Evolutionary conservation across 2,113 vertebrate species (phyloP).

Genomic region (Channa argus): DNA sequence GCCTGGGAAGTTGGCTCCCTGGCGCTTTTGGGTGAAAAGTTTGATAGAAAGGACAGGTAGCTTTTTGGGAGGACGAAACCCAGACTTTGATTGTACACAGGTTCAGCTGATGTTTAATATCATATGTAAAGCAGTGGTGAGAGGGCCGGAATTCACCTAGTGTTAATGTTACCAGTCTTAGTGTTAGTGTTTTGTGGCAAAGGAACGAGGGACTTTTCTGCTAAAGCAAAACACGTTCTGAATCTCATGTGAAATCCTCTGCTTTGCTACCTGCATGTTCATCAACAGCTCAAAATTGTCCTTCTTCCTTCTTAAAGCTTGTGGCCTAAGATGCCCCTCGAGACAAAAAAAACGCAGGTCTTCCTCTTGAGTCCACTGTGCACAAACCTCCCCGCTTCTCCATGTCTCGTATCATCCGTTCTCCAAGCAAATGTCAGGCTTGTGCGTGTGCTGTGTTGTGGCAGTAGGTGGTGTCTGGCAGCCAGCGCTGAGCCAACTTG

Average conservation of each 20-base stretch:
- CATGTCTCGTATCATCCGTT: neutral
- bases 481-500: constrained; percentile 24
- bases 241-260: too few relatives aligned
- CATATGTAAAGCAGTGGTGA: constrained; percentile 1
- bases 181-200: too few relatives aligned
- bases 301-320: too few relatives aligned
- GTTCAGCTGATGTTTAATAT: constrained; percentile 8
- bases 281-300: too few relatives aligned
- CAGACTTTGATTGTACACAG: constrained; percentile 16
- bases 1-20: constrained; percentile 53
- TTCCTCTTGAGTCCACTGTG: neutral
- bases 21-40: constrained; percentile 36
- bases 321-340: too few relatives aligned
- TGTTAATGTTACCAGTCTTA: too few relatives aligned
- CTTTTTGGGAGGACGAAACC: constrained; percentile 34
- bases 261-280: too few relatives aligned
- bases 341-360: neutral
- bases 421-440: constrained; percentile 50
- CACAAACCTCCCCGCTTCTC: neutral
- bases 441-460: constrained; percentile 11
- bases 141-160: neutral
- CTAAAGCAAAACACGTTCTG: too few relatives aligned
- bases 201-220: too few relatives aligned
- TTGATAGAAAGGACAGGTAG: constrained; percentile 60
- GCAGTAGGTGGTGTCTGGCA: constrained; percentile 7